These are phyloP conservation scores for Aldabrachelys gigantea DNA, from an alignment of 2,113 vertebrate genomes.

Conservation along the genomic window DNA sequence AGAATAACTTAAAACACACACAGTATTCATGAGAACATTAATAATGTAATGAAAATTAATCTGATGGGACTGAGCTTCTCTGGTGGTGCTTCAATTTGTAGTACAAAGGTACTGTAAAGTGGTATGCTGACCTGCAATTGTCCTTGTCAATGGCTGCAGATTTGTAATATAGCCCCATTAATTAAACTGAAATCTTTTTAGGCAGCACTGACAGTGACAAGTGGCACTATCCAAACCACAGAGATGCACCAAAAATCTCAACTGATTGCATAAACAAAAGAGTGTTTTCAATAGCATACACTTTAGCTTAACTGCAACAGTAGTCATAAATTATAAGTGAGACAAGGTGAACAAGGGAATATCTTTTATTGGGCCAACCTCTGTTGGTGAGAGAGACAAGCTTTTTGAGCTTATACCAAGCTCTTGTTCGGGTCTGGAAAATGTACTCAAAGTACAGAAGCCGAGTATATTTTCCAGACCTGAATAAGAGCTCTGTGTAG, in stretches of 20 bases:
- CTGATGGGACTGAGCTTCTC: background rate
- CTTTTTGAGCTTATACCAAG: background rate
- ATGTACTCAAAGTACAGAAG: background rate
- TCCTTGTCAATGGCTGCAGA: background rate
- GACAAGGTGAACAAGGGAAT: background rate
- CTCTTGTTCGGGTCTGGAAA: background rate
- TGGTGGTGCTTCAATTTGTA: background rate
- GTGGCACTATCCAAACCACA: rapidly evolving
- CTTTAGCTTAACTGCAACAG: background rate
- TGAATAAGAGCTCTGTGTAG: background rate
- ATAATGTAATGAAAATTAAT: background rate
- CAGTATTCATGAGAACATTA: background rate
- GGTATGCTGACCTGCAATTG: background rate
- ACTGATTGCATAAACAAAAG: background rate
- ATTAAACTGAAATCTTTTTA: background rate
- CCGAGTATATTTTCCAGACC: background rate
- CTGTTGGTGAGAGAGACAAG: background rate
- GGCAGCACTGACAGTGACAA: background rate
- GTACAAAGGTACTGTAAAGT: background rate
- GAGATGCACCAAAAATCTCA: background rate
- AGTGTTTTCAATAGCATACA: background rate
- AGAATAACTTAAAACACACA: background rate
- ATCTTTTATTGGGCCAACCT: background rate
- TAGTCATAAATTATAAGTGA: background rate
- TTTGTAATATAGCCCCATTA: background rate